Evolutionary conservation across 2,888 invertebrate species (phyloP).

Genomic region (Tribolium freemani): DNA sequence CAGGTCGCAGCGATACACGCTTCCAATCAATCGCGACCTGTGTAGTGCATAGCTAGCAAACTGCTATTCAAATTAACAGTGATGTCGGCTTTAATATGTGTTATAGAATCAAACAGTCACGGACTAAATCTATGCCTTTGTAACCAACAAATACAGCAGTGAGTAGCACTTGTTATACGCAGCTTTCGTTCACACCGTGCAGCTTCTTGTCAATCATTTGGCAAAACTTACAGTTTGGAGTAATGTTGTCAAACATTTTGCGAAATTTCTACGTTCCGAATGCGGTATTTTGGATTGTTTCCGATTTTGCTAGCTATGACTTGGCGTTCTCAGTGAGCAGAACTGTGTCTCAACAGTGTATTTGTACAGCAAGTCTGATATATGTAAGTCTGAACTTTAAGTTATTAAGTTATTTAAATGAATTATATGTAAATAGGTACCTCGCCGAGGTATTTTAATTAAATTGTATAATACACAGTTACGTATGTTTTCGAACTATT

Average conservation of each 20-base stretch:
- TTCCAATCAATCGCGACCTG: conserved; percentile 50
- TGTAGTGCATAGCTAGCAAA: conserved; percentile 53
- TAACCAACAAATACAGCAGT: conserved; percentile 54
- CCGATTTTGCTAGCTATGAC: conserved; percentile 53
- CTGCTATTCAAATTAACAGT: conserved; percentile 57
- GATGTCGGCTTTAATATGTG: conserved; percentile 60
- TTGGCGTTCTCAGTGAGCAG: conserved; percentile 51
- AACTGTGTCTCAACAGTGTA: conserved; percentile 49
- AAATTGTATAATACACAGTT: conserved; percentile 48
- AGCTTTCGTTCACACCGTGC: conserved; percentile 57
- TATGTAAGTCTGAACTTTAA: conserved; percentile 66
- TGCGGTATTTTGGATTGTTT: conserved; percentile 47
- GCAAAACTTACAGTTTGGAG: conserved; percentile 44
- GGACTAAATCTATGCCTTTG: conserved; percentile 56
- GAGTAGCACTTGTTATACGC: conserved; percentile 65
- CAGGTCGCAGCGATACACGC: conserved; percentile 54
- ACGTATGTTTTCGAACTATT: conserved; percentile 51
- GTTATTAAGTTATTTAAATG: conserved; percentile 62
- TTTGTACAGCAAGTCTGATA: conserved; percentile 66
- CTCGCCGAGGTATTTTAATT: conserved; percentile 61
- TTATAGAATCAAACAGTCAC: conserved; percentile 50
- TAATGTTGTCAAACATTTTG: conserved; percentile 22
- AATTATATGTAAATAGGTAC: conserved; percentile 61
- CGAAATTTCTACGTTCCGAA: conserved; percentile 33
- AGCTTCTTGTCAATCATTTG: conserved; percentile 61